These are phyloP conservation scores for Gryllus bimaculatus DNA, from an alignment of 1,140 invertebrate genomes.

Conservation along the genomic window DNA sequence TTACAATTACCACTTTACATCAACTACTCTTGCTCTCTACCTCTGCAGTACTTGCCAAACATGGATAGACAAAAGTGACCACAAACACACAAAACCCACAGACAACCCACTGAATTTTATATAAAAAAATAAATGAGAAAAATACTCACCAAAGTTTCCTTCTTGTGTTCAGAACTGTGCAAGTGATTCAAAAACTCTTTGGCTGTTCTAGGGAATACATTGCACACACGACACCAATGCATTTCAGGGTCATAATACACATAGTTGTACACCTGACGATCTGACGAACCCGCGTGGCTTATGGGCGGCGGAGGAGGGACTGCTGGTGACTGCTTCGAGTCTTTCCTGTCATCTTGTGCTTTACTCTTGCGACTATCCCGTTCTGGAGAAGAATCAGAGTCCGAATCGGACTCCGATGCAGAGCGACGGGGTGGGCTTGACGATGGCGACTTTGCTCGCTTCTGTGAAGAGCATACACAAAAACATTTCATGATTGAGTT, in stretches of 20 bases:
- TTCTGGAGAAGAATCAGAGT: background rate
- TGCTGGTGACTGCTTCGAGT: background rate
- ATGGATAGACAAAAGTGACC: too few relatives aligned
- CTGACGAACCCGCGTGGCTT: background rate
- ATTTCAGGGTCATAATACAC: slow-evolving; percentile 79
- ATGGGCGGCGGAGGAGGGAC: background rate
- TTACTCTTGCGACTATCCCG: background rate
- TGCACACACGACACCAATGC: slow-evolving; percentile 78
- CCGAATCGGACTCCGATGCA: background rate
- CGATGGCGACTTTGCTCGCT: background rate
- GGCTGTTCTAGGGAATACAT: slow-evolving; percentile 74
- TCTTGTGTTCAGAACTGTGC: slow-evolving; percentile 64
- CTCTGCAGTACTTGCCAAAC: too few relatives aligned
- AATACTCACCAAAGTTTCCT: slow-evolving; percentile 41
- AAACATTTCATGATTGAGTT: background rate
- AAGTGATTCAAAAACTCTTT: slow-evolving; percentile 77
- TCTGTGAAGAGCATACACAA: background rate
- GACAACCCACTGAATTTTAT: too few relatives aligned
- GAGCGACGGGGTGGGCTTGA: background rate
- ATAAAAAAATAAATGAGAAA: background rate
- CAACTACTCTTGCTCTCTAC: too few relatives aligned
- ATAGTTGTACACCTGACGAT: slow-evolving; percentile 52
- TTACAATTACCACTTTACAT: too few relatives aligned
- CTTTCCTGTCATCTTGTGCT: background rate
- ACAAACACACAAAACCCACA: too few relatives aligned